These are phyloP conservation scores for Esox lucius DNA, from an alignment of 2,797 vertebrate genomes.

Conservation along the genomic window DNA sequence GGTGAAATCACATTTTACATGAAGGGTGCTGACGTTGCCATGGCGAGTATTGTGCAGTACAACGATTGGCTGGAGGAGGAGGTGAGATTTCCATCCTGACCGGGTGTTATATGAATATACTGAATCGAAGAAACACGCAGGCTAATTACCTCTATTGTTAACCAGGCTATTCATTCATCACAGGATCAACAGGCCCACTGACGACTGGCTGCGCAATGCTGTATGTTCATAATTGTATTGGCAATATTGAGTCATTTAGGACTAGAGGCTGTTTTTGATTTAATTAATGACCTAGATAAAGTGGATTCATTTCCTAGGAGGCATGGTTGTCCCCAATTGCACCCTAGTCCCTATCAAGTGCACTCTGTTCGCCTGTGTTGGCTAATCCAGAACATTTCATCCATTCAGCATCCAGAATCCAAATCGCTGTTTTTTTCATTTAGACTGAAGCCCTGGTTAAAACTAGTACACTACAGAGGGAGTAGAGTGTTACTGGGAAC, in stretches of 20 bases:
- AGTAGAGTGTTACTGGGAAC: neutral
- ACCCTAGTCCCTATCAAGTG: neutral
- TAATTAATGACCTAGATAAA: constrained; percentile 89
- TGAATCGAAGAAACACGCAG: neutral
- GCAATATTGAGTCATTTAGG: constrained; percentile 82
- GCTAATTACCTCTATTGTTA: constrained; percentile 12
- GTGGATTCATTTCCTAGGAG: constrained; percentile 73
- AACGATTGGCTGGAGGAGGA: constrained; percentile 98
- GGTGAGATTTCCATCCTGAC: constrained; percentile 68
- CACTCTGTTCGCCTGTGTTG: neutral
- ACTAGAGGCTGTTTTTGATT: constrained; percentile 83
- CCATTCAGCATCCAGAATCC: no score
- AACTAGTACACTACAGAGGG: neutral
- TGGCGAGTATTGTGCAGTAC: constrained; percentile 96
- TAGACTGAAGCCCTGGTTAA: neutral
- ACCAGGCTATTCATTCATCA: constrained; percentile 45
- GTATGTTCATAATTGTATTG: constrained; percentile 83
- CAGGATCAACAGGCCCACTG: constrained; percentile 35
- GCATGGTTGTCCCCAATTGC: constrained; percentile 49
- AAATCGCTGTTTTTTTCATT: neutral
- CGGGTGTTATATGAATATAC: neutral
- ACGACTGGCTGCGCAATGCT: constrained; percentile 43
- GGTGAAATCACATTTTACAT: constrained; percentile 97
- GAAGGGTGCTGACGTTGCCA: constrained; percentile 95
- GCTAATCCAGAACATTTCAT: no score